Conservation (phyloP, 1,140 invertebrate genomes). For the Bombus difficillimus region DNA sequence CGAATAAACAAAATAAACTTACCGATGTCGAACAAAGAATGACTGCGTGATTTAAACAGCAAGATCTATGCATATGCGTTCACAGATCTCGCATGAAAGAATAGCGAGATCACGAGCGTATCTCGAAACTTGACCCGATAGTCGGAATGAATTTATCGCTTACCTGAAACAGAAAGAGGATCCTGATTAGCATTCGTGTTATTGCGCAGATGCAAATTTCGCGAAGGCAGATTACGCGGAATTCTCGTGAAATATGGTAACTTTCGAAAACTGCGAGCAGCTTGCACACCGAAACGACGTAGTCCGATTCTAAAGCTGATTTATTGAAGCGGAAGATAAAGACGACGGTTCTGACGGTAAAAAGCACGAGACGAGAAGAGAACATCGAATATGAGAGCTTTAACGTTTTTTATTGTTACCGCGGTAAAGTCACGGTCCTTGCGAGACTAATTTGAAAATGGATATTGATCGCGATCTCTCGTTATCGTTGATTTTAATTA, state of each 20-base stretch:
- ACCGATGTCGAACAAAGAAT: neutral
- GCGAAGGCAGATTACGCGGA: slow-evolving; percentile 41
- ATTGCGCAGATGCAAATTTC: slow-evolving; percentile 51
- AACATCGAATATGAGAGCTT: neutral
- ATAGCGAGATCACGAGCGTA: neutral
- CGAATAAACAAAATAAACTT: neutral
- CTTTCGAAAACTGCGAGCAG: slow-evolving; percentile 37
- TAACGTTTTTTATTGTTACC: neutral
- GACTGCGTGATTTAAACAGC: neutral
- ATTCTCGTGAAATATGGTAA: slow-evolving; percentile 47
- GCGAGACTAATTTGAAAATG: neutral
- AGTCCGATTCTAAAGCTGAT: slow-evolving; percentile 39
- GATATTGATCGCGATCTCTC: neutral
- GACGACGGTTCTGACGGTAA: neutral
- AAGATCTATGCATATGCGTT: no score
- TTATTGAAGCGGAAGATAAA: slow-evolving; percentile 28
- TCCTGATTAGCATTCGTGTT: slow-evolving; percentile 52
- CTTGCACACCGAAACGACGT: neutral
- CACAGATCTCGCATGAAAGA: neutral
- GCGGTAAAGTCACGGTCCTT: neutral
- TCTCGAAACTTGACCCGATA: neutral
- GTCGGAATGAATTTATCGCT: slow-evolving; percentile 47
- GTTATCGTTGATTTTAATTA: neutral
- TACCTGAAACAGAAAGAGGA: slow-evolving; percentile 52
- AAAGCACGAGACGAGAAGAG: neutral